Conservation (phyloP, 64 coral and sea anemone species). For the Orbicella faveolata region DNA sequence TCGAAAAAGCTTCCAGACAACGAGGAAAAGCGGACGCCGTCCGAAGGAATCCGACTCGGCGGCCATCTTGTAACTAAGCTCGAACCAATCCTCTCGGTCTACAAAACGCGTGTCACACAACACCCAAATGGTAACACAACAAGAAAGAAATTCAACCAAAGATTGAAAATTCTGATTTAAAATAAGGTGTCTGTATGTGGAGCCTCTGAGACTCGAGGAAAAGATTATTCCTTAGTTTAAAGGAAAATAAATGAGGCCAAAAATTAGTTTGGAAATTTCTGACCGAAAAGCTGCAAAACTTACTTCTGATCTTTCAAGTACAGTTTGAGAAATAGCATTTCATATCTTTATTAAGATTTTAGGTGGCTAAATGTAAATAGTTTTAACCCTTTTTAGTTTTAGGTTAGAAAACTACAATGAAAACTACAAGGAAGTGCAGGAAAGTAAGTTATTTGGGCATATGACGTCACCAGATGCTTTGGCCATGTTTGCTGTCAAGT, state of each 20-base stretch:
- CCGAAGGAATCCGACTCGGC: background rate
- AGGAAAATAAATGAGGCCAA: too few relatives aligned
- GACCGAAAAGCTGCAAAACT: too few relatives aligned
- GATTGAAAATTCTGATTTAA: background rate
- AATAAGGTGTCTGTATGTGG: background rate
- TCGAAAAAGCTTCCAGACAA: constrained; percentile 15
- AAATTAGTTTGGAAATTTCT: too few relatives aligned
- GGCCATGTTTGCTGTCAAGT: background rate
- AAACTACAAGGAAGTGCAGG: background rate
- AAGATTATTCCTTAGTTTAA: too few relatives aligned
- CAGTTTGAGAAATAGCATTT: too few relatives aligned
- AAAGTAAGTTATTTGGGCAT: background rate
- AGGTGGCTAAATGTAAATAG: too few relatives aligned
- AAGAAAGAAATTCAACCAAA: background rate
- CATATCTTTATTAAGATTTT: too few relatives aligned
- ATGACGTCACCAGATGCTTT: background rate
- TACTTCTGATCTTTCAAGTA: too few relatives aligned
- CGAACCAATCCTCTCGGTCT: background rate
- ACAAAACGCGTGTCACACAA: background rate
- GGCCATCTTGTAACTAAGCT: constrained; percentile 42
- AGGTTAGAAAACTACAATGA: too few relatives aligned
- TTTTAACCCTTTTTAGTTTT: too few relatives aligned
- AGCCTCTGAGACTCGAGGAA: too few relatives aligned
- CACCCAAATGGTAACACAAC: background rate
- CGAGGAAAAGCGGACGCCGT: background rate